A percentile compares a stretch with the other conserved stretches of the same genome.
These are phyloP conservation scores for Mus minutoides DNA, from an alignment of 2,797 vertebrate genomes.

Conservation along the genomic window DNA sequence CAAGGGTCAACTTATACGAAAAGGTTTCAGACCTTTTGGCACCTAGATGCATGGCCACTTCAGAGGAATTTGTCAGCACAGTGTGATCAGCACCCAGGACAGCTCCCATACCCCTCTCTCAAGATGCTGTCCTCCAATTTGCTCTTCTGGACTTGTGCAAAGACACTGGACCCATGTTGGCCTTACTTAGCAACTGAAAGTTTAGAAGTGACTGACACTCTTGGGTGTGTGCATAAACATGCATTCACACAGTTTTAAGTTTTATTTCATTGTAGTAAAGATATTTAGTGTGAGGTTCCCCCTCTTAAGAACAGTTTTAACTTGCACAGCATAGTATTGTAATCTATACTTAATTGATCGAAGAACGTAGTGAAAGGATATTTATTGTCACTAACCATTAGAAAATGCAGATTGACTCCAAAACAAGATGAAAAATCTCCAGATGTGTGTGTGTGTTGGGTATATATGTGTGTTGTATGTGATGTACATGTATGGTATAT, in stretches of 20 bases:
- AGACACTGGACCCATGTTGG: neutral
- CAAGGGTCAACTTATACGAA: neutral
- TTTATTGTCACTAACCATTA: neutral
- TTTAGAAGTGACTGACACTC: neutral
- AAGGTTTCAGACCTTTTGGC: neutral
- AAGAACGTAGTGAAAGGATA: neutral
- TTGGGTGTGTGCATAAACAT: neutral
- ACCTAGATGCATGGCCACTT: neutral
- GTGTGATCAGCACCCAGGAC: neutral
- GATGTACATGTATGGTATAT: neutral
- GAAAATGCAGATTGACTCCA: neutral
- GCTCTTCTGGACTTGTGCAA: neutral
- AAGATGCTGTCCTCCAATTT: neutral
- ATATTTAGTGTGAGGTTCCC: neutral
- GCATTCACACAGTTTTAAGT: neutral
- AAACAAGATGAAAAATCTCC: neutral
- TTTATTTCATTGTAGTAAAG: neutral
- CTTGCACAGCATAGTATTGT: neutral
- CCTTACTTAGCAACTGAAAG: neutral
- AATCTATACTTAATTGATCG: neutral
- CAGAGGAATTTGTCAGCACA: neutral
- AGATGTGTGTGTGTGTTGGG: neutral
- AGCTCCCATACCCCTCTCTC: neutral
- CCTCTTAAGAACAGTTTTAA: neutral
- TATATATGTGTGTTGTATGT: neutral